Base-by-base conservation (phyloP, 2,888 invertebrate genomes). In the Hedychridium roseum region DNA sequence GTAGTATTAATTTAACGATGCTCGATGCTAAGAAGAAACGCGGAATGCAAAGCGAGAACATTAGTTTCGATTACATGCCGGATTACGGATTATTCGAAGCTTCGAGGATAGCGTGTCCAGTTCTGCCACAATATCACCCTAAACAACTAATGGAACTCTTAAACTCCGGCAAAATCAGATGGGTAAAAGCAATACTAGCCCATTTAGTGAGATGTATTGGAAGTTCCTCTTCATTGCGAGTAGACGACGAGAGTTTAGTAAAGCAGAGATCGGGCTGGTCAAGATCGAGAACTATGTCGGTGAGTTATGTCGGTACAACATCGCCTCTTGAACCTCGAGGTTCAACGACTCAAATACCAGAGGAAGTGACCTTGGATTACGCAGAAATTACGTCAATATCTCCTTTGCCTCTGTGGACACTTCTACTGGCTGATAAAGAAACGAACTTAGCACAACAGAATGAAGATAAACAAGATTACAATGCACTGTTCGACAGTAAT, bases 61-160 rank as follows among this genome's bases (percentile, higher is more conserved):
- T 61, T 34, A 79, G 80, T 56, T 78, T 88, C 53, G 92, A 93
- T 75, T 92, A 93, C 74, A 91, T 94, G 91, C 93, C 93, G 0
- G 94, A 94, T 80, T 94, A 93, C 71, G 95, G 95, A 0, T 80
- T 99, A 40, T 99, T 99, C 80, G 98, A 99, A 80, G 97, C 98
- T 0, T 94, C 97, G 3, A 86, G 97, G 54, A 92, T 97, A 74
- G 97, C 97, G 0, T 98, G 96, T 68, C 98, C 98, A 0, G 97
- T 98, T 30, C 81, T 99, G 50, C 99, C 99, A 0, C 99, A 99
- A 72, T 99, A 99, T 78, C 99, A 99, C 81, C 99, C 99, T 0
- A 97, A 97, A 72, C 98, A 98, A 72, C 82, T 99, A 23, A 97
- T 99, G 92, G 99, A 99, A 74, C 81, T 99, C 27, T 83, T 99